These are phyloP conservation scores for Delia radicum DNA, from an alignment of 1,140 invertebrate genomes.

Conservation along the genomic window DNA sequence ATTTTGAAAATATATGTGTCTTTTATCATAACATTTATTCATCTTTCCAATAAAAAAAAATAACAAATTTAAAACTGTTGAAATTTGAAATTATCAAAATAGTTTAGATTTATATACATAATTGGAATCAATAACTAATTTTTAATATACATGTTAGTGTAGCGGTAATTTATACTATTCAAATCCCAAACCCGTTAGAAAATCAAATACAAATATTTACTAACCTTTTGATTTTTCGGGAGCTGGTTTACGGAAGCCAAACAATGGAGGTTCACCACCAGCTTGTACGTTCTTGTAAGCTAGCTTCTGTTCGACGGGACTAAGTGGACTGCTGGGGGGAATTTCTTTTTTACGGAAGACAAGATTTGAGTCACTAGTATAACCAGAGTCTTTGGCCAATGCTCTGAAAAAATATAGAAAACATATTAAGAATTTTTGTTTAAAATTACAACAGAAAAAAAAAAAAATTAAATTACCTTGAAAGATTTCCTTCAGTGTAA, in stretches of 20 bases:
- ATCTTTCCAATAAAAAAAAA: no score
- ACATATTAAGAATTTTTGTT: background rate
- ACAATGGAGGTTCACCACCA: constrained; percentile 87
- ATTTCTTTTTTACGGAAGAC: constrained; percentile 75
- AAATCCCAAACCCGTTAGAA: background rate
- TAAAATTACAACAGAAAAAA: no score
- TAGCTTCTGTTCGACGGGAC: constrained; percentile 75
- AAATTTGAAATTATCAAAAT: no score
- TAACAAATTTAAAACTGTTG: no score
- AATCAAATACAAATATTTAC: constrained; percentile 27
- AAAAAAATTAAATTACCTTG: constrained; percentile 38
- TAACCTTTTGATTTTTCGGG: constrained; percentile 83
- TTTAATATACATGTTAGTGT: background rate
- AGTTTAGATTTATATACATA: no score
- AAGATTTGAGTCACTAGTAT: constrained; percentile 86
- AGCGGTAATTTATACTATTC: background rate
- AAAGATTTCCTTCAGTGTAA: constrained; percentile 55
- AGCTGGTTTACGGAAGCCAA: constrained; percentile 82
- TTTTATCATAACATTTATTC: no score
- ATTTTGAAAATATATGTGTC: no score
- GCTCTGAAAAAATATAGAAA: constrained; percentile 34
- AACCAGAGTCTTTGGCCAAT: constrained; percentile 79
- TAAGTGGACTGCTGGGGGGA: constrained; percentile 66
- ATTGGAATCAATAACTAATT: no score
- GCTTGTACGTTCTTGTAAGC: constrained; percentile 84